Base-by-base conservation (phyloP, 2,113 vertebrate species). In the Caranx ignobilis region DNA sequence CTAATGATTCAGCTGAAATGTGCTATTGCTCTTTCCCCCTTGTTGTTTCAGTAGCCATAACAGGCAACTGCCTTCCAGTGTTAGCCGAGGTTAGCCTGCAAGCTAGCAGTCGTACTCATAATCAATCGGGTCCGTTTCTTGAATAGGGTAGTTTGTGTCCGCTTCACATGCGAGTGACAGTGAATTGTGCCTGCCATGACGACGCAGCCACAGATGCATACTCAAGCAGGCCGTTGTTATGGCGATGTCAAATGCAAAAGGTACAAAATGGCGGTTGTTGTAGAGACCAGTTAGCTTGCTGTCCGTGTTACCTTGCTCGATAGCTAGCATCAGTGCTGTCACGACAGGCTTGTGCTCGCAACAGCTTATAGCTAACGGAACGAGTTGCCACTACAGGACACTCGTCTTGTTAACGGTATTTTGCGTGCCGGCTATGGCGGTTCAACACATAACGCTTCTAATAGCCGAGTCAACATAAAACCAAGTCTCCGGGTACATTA, bases 221-320 rank as follows among this genome's bases (percentile, higher is more conserved):
- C 93, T 80, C 88, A 87, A 89, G 83, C 91, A 87, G 89, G 92
- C 94, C 93, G 94, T 95, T 95, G 95, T 95, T 96, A 95, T 95
- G 95, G 92, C 95, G 94, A 96, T 95, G 95, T 93, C 95, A 95
- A 95, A 95, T 94, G 92, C 92, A 94, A 92, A 91, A 90, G 88
- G 91, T 93, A 94, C 95, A 96, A 96, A 95, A 96, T 96, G 96
- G 96, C 95, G 95, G 93, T 92, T 94, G 93, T 94, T 94, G 92
- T 93, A 87, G 91, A 89, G 92, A 92, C 87, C 90, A 88, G 90
- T 88, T 92, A 91, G 89, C 88, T 83, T 71, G 76, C 82, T 85
- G 82, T 31, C 77, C 77, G 41, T 79, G 84, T 77, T 89, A 63
- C 71, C 64, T 77, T 68, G 76, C 77, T 75, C 62, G 37, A 41